These are phyloP conservation scores for Odontomachus brunneus DNA, from an alignment of 1,140 invertebrate genomes.

Conservation along the genomic window DNA sequence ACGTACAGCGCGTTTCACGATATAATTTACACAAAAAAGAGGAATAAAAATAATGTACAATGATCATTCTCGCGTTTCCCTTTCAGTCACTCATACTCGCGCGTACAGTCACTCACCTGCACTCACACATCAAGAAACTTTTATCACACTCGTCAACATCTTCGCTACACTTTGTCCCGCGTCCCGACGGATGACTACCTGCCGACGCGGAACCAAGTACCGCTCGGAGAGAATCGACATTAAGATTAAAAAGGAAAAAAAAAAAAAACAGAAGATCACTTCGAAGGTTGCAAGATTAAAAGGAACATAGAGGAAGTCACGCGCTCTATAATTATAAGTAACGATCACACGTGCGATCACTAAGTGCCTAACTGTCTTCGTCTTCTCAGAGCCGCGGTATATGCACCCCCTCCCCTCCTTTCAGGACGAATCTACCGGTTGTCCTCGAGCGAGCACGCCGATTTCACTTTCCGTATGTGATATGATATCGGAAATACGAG, in stretches of 20 bases:
- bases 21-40: conserved; percentile 72
- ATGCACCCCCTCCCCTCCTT: too few species aligned
- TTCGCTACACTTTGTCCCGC: conserved; percentile 19
- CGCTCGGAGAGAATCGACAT: conserved; percentile 45
- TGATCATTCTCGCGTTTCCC: conserved; percentile 3
- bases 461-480: conserved; percentile 3
- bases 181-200: not conserved
- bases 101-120: conserved; percentile 8
- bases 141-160: conserved; percentile 58
- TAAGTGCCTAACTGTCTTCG: conserved; percentile 49
- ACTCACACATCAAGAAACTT: conserved; percentile 22
- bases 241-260: conserved; percentile 53
- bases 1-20: conserved; percentile 54
- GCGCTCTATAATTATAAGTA: conserved; percentile 64
- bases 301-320: conserved; percentile 73
- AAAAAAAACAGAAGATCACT: conserved; percentile 55
- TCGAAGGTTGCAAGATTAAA: conserved; percentile 55
- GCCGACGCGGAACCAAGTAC: not conserved
- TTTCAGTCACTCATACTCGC: conserved; percentile 31
- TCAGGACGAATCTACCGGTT: not conserved
- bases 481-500: conserved; percentile 4
- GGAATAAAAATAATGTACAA: conserved; percentile 61
- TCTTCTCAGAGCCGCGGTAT: conserved; percentile 37
- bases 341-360: conserved; percentile 64
- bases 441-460: not conserved